Evolutionary conservation across 2,797 vertebrate species (phyloP).

Genomic region (Neopelma chrysocephalum): DNA sequence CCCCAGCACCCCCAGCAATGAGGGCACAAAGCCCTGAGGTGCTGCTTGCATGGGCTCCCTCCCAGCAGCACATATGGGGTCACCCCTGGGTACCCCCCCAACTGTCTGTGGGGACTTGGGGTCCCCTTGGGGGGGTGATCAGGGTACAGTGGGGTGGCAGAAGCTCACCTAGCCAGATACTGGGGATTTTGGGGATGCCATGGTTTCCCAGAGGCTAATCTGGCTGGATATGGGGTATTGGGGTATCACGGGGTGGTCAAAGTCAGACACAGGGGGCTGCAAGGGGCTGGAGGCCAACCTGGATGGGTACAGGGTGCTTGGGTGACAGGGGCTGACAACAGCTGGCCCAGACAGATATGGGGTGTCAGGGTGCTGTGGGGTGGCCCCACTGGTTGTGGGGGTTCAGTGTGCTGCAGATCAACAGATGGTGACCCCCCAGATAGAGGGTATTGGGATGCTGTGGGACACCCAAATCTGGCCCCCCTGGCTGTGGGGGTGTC

Average conservation of each 20-base stretch:
- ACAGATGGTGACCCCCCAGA: not conserved
- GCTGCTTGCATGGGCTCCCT: not conserved
- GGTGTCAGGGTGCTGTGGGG: not conserved
- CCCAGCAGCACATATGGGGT: not conserved
- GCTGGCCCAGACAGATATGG: not conserved
- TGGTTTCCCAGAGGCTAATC: not conserved
- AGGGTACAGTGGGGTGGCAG: not conserved
- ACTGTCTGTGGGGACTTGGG: not conserved
- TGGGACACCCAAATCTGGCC: rapidly evolving
- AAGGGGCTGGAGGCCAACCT: not conserved
- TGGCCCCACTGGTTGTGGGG: not conserved
- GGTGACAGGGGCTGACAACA: not conserved
- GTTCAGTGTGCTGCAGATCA: not conserved
- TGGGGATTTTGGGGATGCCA: not conserved
- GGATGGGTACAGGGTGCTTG: not conserved
- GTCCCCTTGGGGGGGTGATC: rapidly evolving
- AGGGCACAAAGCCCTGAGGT: not conserved
- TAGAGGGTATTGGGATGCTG: rapidly evolving
- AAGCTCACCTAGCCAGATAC: not conserved
- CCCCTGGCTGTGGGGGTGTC: not conserved
- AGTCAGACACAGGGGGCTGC: not conserved
- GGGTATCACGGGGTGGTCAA: not conserved
- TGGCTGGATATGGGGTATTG: rapidly evolving
- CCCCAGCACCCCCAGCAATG: rapidly evolving
- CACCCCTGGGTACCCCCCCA: not conserved